A percentile compares a stretch with the other conserved stretches of the same genome.
Conservation (phyloP, 2,113 vertebrate species). For the Tenrec ecaudatus region DNA sequence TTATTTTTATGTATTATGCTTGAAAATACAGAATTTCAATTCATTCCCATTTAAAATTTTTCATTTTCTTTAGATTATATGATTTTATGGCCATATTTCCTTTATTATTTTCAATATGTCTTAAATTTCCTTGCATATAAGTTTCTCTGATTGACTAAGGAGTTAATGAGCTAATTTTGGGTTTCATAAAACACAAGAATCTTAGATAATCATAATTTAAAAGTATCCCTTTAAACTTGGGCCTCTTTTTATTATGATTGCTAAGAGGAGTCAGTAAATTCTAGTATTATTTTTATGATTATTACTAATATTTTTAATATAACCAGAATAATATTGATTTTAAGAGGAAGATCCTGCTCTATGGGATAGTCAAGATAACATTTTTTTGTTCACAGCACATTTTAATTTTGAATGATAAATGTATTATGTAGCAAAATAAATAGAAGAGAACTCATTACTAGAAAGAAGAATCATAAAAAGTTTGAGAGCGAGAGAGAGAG, state of each 20-base stretch:
- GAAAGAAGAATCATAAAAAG: neutral
- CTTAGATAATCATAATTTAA: neutral
- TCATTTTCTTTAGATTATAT: too few relatives aligned
- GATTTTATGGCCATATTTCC: too few relatives aligned
- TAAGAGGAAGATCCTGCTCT: neutral
- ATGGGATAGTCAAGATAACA: neutral
- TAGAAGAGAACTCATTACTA: neutral
- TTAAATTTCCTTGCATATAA: neutral
- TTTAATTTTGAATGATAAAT: neutral
- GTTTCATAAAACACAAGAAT: neutral
- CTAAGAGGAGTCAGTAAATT: neutral
- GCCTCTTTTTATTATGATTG: neutral
- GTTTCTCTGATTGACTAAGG: neutral
- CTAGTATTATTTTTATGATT: too few relatives aligned
- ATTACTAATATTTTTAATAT: neutral
- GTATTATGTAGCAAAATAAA: neutral
- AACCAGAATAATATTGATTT: neutral
- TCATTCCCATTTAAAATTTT: neutral
- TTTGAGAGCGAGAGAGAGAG: too few relatives aligned
- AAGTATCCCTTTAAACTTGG: neutral
- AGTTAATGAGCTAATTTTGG: neutral
- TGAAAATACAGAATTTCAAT: too few relatives aligned
- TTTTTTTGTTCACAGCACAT: neutral
- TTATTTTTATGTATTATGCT: too few relatives aligned
- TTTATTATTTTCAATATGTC: too few relatives aligned